A percentile compares a stretch with the other conserved stretches of the same genome.
Evolutionary conservation across 2,888 invertebrate genomes (phyloP).

Genomic region (Pherbina coryleti): DNA sequence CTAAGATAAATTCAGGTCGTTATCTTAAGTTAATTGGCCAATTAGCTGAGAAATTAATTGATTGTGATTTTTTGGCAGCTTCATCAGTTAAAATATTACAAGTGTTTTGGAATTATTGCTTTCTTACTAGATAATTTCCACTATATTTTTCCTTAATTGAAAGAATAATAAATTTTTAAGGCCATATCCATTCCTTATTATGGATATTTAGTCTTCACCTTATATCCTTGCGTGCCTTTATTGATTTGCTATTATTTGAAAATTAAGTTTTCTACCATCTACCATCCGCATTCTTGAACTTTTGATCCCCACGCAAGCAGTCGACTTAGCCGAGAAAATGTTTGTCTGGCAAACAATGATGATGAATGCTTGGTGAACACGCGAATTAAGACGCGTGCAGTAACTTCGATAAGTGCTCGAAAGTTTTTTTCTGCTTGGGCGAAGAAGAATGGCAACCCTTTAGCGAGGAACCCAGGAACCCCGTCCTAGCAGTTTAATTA

Average conservation of each 20-base stretch:
- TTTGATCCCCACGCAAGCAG: neutral
- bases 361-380: conserved; percentile 12
- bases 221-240: neutral
- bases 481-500: neutral
- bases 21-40: no score
- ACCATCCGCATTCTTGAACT: neutral
- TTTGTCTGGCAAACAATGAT: neutral
- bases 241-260: conserved; percentile 17
- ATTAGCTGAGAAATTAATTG: no score
- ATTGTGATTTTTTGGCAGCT: no score
- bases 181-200: no score
- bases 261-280: neutral
- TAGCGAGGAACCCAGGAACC: neutral
- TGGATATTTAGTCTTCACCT: neutral
- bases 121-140: no score
- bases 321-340: neutral
- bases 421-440: neutral
- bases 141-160: no score
- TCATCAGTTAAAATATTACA: no score
- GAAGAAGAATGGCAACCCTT: no score
- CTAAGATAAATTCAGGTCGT: no score
- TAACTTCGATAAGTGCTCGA: neutral
- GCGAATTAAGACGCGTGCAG: conserved; percentile 14
- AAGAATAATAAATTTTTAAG: no score
- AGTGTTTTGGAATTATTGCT: no score